Percentiles rank a stretch among this genome's conserved stretches.
These are phyloP conservation scores for Danionella dracula DNA, from an alignment of 2,797 vertebrate species.

Conservation along the genomic window DNA sequence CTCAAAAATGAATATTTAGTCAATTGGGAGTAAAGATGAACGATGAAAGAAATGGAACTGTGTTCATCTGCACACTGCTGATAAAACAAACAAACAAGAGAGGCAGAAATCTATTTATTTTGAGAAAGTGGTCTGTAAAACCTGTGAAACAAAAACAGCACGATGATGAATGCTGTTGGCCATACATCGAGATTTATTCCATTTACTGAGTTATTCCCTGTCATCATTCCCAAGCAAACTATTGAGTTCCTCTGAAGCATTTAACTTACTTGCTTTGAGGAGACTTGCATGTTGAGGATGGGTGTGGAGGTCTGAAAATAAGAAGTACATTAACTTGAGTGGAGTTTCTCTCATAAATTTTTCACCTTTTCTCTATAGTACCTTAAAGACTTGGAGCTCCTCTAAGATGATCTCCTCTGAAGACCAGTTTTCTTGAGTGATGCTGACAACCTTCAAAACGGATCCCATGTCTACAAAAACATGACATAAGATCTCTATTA, in stretches of 20 bases:
- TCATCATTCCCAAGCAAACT: background rate
- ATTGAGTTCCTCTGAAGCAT: background rate
- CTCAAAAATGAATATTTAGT: conserved; percentile 16
- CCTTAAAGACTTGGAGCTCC: conserved; percentile 92
- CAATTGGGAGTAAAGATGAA: conserved; percentile 18
- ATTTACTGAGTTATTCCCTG: background rate
- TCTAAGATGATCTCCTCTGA: conserved; percentile 91
- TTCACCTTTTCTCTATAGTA: conserved; percentile 46
- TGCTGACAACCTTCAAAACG: conserved; percentile 90
- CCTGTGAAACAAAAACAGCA: background rate
- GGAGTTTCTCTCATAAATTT: background rate
- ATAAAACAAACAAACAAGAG: background rate
- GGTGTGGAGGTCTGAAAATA: conserved; percentile 75
- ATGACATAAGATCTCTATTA: background rate
- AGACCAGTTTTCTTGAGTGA: conserved; percentile 89
- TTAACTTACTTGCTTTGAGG: conserved; percentile 89
- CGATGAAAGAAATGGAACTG: background rate
- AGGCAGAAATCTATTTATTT: background rate
- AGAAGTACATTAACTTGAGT: conserved; percentile 1
- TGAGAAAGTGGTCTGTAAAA: background rate
- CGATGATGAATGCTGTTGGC: background rate
- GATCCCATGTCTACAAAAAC: conserved; percentile 78
- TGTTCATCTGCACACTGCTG: background rate
- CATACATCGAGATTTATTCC: background rate
- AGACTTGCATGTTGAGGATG: conserved; percentile 87